Evolutionary conservation across 1,140 invertebrate species (phyloP).

Genomic region (Mercenaria mercenaria): DNA sequence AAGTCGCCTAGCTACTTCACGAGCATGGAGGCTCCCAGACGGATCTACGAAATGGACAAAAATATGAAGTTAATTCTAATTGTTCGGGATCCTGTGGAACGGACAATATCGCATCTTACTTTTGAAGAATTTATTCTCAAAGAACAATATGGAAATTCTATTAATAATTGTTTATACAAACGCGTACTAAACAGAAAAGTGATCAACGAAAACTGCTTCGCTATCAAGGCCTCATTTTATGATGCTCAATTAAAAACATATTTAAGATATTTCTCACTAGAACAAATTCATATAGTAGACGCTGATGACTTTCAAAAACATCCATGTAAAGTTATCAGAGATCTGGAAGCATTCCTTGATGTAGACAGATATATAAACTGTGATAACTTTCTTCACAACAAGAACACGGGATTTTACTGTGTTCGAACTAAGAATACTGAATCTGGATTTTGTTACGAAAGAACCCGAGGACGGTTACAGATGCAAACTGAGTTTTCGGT

Average conservation of each 20-base stretch:
- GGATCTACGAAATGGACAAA: conserved; percentile 40
- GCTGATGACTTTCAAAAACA: not conserved
- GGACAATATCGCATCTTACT: conserved; percentile 41
- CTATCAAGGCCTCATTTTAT: conserved; percentile 41
- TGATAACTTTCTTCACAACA: conserved; percentile 19
- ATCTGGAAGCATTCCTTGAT: not conserved
- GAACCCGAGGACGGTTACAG: not conserved
- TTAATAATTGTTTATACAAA: conserved; percentile 42
- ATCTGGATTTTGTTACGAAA: not conserved
- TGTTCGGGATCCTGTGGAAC: conserved; percentile 48
- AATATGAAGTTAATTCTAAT: conserved; percentile 59
- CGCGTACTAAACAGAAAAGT: not conserved
- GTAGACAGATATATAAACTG: not conserved
- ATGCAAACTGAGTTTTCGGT: not conserved
- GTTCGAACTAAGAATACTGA: not conserved
- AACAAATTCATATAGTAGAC: conserved; percentile 36
- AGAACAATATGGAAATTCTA: not conserved
- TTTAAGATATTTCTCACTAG: conserved; percentile 30
- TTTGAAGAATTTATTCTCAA: conserved; percentile 9
- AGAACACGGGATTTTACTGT: not conserved
- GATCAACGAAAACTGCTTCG: conserved; percentile 45
- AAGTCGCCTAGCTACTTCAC: conserved; percentile 61
- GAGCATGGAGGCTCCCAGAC: not conserved
- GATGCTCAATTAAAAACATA: not conserved
- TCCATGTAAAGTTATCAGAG: conserved; percentile 13